Evolutionary conservation across 2,888 invertebrate species (phyloP).

Genomic region (Chloroclysta siterata): DNA sequence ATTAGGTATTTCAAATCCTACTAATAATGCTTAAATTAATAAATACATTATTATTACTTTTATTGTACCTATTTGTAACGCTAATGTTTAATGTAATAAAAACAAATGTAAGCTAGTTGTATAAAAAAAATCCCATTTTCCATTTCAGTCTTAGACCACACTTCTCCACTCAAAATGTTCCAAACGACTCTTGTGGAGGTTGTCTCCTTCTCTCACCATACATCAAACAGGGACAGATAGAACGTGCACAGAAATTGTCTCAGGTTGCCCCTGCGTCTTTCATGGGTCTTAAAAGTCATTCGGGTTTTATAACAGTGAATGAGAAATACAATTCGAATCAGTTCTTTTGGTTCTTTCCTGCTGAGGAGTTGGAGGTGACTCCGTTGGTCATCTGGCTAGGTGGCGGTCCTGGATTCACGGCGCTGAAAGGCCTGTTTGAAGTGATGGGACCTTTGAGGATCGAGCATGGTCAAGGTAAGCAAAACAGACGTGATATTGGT

Average conservation of each 20-base stretch:
- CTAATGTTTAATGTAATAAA: too few species aligned
- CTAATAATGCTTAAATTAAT: too few species aligned
- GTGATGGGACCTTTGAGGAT: constrained; percentile 58
- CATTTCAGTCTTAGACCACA: constrained; percentile 19
- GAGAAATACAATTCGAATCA: constrained; percentile 88
- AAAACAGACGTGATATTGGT: neutral
- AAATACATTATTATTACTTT: too few species aligned
- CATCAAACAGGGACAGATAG: constrained; percentile 14
- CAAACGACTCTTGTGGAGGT: constrained; percentile 19
- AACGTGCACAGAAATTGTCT: constrained; percentile 24
- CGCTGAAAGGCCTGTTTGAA: constrained; percentile 64
- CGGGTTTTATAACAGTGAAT: constrained; percentile 87
- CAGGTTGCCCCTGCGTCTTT: constrained; percentile 24
- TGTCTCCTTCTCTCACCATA: constrained; percentile 31
- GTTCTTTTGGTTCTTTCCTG: constrained; percentile 93
- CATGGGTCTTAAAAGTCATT: constrained; percentile 59
- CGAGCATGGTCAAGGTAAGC: constrained; percentile 49
- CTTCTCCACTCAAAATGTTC: neutral
- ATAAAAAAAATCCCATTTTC: too few species aligned
- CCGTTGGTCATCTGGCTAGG: constrained; percentile 93
- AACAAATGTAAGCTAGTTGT: too few species aligned
- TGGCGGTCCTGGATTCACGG: constrained; percentile 91
- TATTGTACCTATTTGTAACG: too few species aligned
- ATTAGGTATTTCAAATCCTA: too few species aligned
- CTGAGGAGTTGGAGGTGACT: constrained; percentile 49